Conservation (phyloP, 2,888 invertebrate genomes). For the Tetragonisca angustula region DNA sequence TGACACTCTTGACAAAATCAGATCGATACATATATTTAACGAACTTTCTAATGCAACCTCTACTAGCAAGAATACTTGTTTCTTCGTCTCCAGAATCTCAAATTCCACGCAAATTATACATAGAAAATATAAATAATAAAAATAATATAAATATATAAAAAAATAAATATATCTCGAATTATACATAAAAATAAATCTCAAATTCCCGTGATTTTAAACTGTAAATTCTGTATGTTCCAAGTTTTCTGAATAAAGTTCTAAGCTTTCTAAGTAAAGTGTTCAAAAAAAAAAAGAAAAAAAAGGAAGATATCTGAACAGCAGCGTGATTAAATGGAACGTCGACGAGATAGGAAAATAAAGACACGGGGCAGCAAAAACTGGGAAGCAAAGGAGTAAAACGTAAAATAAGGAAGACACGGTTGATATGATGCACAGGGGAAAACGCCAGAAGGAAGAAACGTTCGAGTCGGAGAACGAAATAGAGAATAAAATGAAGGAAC, state of each 20-base stretch:
- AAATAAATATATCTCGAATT: too few species aligned
- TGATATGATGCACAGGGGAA: background rate
- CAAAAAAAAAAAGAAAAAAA: too few species aligned
- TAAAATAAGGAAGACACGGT: background rate
- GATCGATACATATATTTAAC: background rate
- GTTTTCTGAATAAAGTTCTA: too few species aligned
- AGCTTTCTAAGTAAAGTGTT: too few species aligned
- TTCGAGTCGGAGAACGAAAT: background rate
- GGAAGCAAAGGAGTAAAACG: too few species aligned
- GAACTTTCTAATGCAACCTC: background rate
- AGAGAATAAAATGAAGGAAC: conserved; percentile 27
- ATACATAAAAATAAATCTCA: too few species aligned
- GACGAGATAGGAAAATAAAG: background rate
- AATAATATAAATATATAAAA: too few species aligned
- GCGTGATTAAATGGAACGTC: background rate
- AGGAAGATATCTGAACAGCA: too few species aligned
- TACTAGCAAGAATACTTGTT: background rate
- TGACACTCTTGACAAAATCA: too few species aligned
- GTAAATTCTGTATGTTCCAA: too few species aligned
- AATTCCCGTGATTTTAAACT: too few species aligned
- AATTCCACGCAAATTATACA: background rate
- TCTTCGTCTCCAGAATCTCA: background rate
- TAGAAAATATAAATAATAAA: too few species aligned
- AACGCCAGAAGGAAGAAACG: background rate
- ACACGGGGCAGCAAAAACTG: background rate